Evolutionary conservation across 2,888 invertebrate genomes (phyloP), one percentile per base, ranked within the genome.

Genomic region (Willowsia nigromaculata): DNA sequence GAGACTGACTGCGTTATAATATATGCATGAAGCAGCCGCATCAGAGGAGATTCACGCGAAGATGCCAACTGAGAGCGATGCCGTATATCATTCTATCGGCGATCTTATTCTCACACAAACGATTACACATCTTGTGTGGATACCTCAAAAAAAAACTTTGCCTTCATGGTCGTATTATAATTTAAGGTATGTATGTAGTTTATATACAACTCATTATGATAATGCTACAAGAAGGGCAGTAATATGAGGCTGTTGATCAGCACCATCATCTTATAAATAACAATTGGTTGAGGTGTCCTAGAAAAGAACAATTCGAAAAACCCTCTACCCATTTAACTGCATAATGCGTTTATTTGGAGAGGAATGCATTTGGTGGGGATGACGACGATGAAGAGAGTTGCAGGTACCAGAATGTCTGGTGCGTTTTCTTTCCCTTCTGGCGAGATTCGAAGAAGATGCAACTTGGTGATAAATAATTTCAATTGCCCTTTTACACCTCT

Each of bases 351-450:
- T 71, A 47, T 9, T 68, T 40, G 43, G 43, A 68, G n/a, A 62
- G 30, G 78, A 30, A 30, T 30, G 53, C 53, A 53, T 47, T 15
- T 74, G 37, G 56, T 15, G 7, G 7, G 53, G 18, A 5, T 53
- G 78, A 80, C n/a, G 59, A 81, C 27, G 82, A 82, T 59, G 40
- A 59, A 18, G 68, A 37, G 81, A 33, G 59, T 37, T 65, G 50
- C 85, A 83, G 88, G 88, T 84, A 83, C 88, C 88, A 88, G 40
- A 76, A 65, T 78, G 88, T 88, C 88, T 88, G 88, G 82, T 76
- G 27, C 25, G 56, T n/a, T 40, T 43, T 59, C 27, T 71, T 71
- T 13, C 43, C 7, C 13, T 27, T 7, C 27, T n/a, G 4, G 33
- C n/a, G 15, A 0, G 30, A 43, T 18, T 37, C 7, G 33, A 71